These are phyloP conservation scores for Phodopus roborovskii DNA, from an alignment of 2,113 vertebrate genomes.

Conservation along the genomic window DNA sequence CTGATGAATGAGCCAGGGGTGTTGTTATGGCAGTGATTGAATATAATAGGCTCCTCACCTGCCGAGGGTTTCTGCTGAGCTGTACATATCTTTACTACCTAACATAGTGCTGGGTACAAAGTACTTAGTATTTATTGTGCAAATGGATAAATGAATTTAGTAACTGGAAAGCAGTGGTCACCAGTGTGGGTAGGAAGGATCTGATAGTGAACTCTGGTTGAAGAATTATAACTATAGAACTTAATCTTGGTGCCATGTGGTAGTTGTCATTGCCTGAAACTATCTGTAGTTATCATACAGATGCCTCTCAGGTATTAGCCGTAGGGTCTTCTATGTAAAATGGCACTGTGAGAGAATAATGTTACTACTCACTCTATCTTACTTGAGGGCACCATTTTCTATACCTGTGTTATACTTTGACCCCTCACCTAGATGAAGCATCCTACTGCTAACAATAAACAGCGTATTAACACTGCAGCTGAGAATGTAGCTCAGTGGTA, in stretches of 20 bases:
- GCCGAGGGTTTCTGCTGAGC: background rate
- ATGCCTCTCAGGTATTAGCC: background rate
- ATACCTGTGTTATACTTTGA: background rate
- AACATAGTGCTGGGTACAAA: background rate
- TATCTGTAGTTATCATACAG: background rate
- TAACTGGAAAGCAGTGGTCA: background rate
- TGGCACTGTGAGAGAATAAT: background rate
- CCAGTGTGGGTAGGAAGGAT: conserved; percentile 12
- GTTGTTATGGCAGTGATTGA: background rate
- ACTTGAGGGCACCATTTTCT: background rate
- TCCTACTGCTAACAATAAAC: background rate
- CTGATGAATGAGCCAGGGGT: background rate
- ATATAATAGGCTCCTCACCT: background rate
- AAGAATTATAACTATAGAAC: background rate
- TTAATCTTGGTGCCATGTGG: background rate
- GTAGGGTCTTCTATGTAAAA: background rate
- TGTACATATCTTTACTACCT: background rate
- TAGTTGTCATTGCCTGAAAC: background rate
- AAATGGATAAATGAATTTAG: background rate
- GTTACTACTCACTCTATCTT: conserved; percentile 8
- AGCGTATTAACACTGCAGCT: background rate
- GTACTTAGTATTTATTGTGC: conserved; percentile 18
- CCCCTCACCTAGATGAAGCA: background rate
- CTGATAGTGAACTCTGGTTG: conserved; percentile 12
- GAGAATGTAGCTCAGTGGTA: background rate